These are phyloP conservation scores for Zaprionus taronus DNA, from an alignment of 1,140 invertebrate species.

Conservation along the genomic window DNA sequence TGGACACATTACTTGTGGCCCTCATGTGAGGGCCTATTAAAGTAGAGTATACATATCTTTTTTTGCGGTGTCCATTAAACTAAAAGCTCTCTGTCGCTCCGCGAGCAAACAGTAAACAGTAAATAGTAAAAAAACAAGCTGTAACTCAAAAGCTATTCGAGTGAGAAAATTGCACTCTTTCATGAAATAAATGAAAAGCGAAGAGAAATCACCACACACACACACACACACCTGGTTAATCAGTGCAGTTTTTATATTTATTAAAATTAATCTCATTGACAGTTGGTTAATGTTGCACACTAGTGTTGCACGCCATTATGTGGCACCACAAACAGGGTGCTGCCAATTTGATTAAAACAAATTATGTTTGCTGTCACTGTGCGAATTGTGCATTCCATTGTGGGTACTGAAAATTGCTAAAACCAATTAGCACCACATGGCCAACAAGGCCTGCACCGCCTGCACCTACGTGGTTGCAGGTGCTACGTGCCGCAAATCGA, in stretches of 20 bases:
- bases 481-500: not conserved
- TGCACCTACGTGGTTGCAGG: not conserved
- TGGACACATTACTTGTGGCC: not conserved
- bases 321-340: not conserved
- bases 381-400: not conserved
- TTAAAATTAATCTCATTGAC: constrained; percentile 6
- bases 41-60: constrained; percentile 21
- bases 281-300: constrained; percentile 9
- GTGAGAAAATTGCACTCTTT: constrained; percentile 3
- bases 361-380: constrained; percentile 12
- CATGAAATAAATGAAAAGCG: constrained; percentile 6
- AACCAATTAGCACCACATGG: constrained; percentile 10
- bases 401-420: constrained; percentile 2
- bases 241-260: not conserved
- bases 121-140: not conserved
- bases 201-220: not conserved
- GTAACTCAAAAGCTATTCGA: constrained; percentile 2
- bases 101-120: not conserved
- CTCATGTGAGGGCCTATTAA: not conserved
- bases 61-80: constrained; percentile 52
- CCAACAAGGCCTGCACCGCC: too few species aligned
- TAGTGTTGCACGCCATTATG: not conserved
- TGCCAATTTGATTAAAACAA: constrained; percentile 17
- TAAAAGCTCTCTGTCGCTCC: constrained; percentile 55
- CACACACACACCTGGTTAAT: constrained; percentile 2